Conservation (phyloP, 2,797 vertebrate species). For the Nasua narica region DNA sequence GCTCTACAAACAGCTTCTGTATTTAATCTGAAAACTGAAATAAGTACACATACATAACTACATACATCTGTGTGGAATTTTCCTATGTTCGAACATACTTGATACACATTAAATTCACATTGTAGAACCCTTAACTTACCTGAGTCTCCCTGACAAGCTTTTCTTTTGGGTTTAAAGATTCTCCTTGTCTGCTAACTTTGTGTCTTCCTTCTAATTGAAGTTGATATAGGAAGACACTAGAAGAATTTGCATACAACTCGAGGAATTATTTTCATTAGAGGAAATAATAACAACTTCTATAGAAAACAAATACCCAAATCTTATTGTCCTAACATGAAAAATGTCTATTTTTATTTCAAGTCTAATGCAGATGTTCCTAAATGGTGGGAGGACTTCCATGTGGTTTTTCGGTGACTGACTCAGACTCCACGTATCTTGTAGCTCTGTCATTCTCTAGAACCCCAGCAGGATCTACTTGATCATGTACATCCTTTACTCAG, state of each 20-base stretch:
- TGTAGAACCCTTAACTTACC: background rate
- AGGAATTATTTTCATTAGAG: background rate
- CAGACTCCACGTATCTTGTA: background rate
- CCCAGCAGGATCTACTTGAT: background rate
- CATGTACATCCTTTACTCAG: background rate
- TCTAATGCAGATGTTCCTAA: background rate
- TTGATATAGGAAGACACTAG: background rate
- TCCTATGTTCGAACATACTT: background rate
- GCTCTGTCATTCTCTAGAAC: background rate
- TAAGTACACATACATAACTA: background rate
- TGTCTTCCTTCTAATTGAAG: background rate
- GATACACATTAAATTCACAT: background rate
- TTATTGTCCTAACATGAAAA: background rate
- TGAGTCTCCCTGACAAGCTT: background rate
- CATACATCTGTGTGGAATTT: background rate
- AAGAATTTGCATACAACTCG: background rate
- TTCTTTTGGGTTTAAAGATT: background rate
- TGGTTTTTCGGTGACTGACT: background rate
- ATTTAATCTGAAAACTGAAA: background rate
- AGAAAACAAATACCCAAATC: background rate
- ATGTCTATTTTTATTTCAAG: background rate
- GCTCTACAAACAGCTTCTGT: background rate
- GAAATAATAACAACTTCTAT: background rate
- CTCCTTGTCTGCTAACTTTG: background rate
- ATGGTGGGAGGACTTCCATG: background rate